Percentiles rank a stretch among this genome's conserved stretches.
Evolutionary conservation across 2,113 vertebrate genomes (phyloP).

Genomic region (Clarias gariepinus): DNA sequence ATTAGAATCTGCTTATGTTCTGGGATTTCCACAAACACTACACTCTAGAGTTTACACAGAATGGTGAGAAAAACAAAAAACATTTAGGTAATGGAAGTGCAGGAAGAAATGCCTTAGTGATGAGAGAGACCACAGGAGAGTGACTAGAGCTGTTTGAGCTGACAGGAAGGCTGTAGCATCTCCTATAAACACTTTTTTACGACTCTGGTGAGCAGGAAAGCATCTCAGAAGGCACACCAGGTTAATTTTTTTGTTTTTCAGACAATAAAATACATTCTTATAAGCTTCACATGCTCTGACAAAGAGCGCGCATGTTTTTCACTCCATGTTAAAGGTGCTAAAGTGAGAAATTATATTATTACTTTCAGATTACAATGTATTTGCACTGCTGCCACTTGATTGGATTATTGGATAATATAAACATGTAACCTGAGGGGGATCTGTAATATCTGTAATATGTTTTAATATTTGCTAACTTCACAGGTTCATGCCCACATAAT

Average conservation of each 20-base stretch:
- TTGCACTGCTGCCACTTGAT: background rate
- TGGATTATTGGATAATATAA: background rate
- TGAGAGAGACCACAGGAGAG: background rate
- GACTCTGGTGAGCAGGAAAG: background rate
- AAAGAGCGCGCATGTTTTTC: background rate
- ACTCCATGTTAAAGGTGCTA: background rate
- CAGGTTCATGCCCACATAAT: conserved; percentile 92
- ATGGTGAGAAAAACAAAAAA: background rate
- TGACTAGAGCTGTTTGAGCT: background rate
- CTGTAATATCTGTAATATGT: background rate
- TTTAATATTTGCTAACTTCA: background rate
- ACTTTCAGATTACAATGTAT: background rate
- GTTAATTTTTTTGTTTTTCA: background rate
- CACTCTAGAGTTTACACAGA: background rate
- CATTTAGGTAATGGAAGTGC: background rate
- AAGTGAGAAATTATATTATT: background rate
- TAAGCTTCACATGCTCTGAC: background rate
- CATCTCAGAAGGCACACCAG: background rate
- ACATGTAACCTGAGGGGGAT: background rate
- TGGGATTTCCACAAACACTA: background rate
- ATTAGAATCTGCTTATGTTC: background rate
- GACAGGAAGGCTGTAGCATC: background rate
- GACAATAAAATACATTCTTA: background rate
- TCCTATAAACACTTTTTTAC: background rate
- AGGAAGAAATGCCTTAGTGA: background rate